Conservation (phyloP, 2,888 invertebrate genomes). For the Zygogramma bicolorata region DNA sequence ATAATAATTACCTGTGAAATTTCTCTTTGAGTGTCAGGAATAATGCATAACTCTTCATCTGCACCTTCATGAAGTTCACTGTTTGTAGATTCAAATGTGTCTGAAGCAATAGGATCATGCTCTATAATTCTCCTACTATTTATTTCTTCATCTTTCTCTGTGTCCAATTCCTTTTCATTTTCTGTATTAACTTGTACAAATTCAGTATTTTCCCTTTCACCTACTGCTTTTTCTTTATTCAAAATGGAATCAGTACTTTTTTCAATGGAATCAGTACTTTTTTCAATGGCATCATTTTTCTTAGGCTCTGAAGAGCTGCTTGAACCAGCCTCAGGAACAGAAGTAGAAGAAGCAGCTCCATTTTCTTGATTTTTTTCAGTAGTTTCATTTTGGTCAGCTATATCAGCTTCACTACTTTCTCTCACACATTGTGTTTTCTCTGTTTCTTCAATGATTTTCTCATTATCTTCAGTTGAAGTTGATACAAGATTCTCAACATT, state of each 20-base stretch:
- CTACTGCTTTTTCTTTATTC: slow-evolving; percentile 53
- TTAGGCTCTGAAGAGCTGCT: background rate
- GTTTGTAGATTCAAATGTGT: slow-evolving; percentile 49
- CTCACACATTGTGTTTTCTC: background rate
- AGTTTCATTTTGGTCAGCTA: background rate
- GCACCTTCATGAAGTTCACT: slow-evolving; percentile 68
- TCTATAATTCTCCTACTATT: slow-evolving; percentile 26
- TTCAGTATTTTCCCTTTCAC: slow-evolving; percentile 53
- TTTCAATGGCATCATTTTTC: background rate
- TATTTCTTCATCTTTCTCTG: slow-evolving; percentile 23
- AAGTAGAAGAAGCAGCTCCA: background rate
- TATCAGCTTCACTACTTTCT: background rate
- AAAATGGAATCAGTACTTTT: slow-evolving; percentile 25
- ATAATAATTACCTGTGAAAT: slow-evolving; percentile 69
- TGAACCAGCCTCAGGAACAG: background rate
- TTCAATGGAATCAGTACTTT: background rate
- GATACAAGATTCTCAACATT: background rate
- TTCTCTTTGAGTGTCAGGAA: slow-evolving; percentile 77
- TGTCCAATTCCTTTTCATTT: slow-evolving; percentile 47
- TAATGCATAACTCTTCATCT: slow-evolving; percentile 76
- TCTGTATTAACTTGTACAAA: slow-evolving; percentile 52
- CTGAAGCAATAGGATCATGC: slow-evolving; percentile 53
- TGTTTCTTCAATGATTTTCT: background rate
- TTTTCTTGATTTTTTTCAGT: background rate
- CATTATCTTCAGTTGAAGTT: background rate